phyloP scores from a whole-genome alignment of 1,140 invertebrate genomes.

The Drosophila lini region DNA sequence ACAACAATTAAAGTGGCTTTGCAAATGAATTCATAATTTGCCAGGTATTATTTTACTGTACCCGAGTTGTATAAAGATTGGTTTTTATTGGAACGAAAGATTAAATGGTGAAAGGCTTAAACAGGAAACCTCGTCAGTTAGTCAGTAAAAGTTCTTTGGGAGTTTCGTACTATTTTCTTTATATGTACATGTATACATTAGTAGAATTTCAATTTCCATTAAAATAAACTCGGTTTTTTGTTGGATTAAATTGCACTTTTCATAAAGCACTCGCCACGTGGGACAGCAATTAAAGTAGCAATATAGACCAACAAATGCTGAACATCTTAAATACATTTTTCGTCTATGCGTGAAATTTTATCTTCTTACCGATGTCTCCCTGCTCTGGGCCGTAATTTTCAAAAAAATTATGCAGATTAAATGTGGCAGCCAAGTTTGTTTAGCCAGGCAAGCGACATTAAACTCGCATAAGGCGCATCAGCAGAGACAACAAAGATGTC shows the following conservation, averaged over 20 bases:
- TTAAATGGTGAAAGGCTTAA: background rate
- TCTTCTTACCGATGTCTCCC: background rate
- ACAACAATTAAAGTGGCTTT: background rate
- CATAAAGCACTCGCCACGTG: conserved; percentile 34
- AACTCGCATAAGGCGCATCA: conserved; percentile 67
- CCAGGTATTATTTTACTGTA: background rate
- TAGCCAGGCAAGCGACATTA: conserved; percentile 69
- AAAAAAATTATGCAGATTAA: conserved; percentile 82
- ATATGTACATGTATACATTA: background rate
- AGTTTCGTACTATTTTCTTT: background rate
- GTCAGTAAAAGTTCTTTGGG: background rate
- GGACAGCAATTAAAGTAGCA: conserved; percentile 21
- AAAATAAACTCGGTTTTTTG: background rate
- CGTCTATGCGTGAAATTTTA: conserved; percentile 19
- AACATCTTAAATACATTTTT: background rate
- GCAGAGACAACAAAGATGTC: conserved; percentile 63
- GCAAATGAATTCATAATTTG: background rate
- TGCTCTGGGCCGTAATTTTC: conserved; percentile 41
- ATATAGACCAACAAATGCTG: background rate
- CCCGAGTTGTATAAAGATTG: background rate
- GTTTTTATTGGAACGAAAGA: too few relatives aligned
- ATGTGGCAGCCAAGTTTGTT: conserved; percentile 66
- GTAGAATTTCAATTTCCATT: background rate
- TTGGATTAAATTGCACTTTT: conserved; percentile 2
- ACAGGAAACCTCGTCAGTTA: background rate